Conservation (phyloP, 2,113 vertebrate species). For the Cavia porcellus region DNA sequence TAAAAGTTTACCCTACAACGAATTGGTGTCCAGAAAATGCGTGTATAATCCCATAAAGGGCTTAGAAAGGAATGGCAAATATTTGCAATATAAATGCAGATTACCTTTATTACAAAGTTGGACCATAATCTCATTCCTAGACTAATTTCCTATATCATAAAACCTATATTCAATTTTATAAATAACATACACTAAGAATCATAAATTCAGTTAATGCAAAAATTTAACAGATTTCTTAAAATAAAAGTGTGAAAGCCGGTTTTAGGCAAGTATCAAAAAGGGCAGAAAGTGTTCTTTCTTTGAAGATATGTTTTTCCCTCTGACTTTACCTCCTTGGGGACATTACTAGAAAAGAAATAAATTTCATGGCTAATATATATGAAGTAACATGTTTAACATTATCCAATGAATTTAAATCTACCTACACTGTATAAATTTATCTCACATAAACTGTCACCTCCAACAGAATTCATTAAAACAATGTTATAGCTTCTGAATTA, state of each 20-base stretch:
- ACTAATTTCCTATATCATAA: conserved; percentile 84
- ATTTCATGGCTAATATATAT: conserved; percentile 88
- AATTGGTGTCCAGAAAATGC: conserved; percentile 70
- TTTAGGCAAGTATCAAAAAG: conserved; percentile 72
- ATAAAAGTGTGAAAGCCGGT: conserved; percentile 76
- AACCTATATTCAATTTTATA: conserved; percentile 80
- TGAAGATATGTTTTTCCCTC: conserved; percentile 75
- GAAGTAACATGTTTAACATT: conserved; percentile 87
- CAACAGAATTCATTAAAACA: conserved; percentile 92
- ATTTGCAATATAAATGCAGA: conserved; percentile 73
- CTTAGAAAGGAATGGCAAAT: conserved; percentile 70
- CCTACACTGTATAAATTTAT: conserved; percentile 88
- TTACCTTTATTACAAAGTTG: conserved; percentile 74
- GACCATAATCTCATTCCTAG: conserved; percentile 61
- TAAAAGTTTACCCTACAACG: conserved; percentile 52
- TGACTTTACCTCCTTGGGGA: conserved; percentile 83
- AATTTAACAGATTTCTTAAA: conserved; percentile 70
- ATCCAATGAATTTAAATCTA: conserved; percentile 88
- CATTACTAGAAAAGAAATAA: conserved; percentile 84
- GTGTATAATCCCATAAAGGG: conserved; percentile 63
- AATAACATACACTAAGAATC: conserved; percentile 78
- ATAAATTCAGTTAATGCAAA: conserved; percentile 74
- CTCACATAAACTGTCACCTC: conserved; percentile 91
- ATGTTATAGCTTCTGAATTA: conserved; percentile 88
- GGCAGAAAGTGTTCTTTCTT: conserved; percentile 80